A percentile compares a stretch with the other conserved stretches of the same genome.
phyloP scores from a whole-genome alignment of 92 coral and sea anemone genomes.

The Porites evermanni region DNA sequence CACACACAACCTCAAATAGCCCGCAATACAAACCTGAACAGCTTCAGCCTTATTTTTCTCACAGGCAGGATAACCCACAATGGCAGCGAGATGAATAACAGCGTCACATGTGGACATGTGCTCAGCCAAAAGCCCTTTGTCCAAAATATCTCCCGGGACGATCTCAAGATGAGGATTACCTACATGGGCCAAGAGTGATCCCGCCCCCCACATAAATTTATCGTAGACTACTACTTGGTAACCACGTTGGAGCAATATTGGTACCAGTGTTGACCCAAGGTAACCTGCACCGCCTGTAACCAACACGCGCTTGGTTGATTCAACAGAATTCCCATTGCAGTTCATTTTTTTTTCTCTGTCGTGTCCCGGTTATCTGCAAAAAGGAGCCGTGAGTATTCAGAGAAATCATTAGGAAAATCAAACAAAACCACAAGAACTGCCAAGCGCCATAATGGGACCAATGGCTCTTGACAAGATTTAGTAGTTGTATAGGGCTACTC shows the following conservation, averaged over 20 bases:
- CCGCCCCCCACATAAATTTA: constrained; percentile 84
- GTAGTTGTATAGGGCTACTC: too few relatives aligned
- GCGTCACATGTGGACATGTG: constrained; percentile 70
- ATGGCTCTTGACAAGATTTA: too few relatives aligned
- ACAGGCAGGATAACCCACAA: constrained; percentile 98
- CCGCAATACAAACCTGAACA: constrained; percentile 7
- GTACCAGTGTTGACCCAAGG: constrained; percentile 92
- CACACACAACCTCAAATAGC: neutral
- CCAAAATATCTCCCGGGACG: constrained; percentile 84
- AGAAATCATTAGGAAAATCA: too few relatives aligned
- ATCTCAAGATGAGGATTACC: constrained; percentile 72
- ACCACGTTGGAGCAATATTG: constrained; percentile 78
- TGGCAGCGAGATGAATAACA: constrained; percentile 88
- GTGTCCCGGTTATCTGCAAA: too few relatives aligned
- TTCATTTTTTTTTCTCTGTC: neutral
- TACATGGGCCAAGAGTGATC: constrained; percentile 64
- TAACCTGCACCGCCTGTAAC: constrained; percentile 98
- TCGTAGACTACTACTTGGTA: constrained; percentile 82
- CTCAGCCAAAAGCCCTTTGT: constrained; percentile 59
- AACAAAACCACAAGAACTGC: too few relatives aligned
- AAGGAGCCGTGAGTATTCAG: too few relatives aligned
- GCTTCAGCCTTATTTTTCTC: constrained; percentile 72
- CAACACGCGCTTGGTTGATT: constrained; percentile 52
- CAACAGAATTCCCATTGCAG: constrained; percentile 2
- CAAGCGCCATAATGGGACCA: too few relatives aligned